phyloP scores from a whole-genome alignment of 2,113 vertebrate species.

The Phaethon lepturus region DNA sequence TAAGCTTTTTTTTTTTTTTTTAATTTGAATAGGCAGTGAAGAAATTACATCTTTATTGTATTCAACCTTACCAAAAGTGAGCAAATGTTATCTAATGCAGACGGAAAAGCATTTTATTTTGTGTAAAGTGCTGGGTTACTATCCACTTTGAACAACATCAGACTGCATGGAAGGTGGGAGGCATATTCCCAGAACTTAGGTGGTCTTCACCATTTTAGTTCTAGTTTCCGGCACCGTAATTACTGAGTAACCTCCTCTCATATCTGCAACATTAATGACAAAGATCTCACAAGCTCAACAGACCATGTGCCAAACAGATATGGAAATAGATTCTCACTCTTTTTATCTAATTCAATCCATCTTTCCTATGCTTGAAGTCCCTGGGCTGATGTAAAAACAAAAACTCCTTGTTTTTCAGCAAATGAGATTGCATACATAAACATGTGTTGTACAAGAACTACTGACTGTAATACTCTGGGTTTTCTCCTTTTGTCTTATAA shows the following conservation, averaged over 20 bases:
- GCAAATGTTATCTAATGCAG: background rate
- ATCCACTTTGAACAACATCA: background rate
- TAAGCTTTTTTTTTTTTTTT: background rate
- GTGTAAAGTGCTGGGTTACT: background rate
- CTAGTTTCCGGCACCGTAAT: background rate
- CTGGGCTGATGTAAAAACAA: background rate
- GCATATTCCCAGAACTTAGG: background rate
- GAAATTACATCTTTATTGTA: background rate
- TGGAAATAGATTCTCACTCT: background rate
- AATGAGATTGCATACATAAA: background rate
- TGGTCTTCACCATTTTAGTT: background rate
- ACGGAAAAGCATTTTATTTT: background rate
- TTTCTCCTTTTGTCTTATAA: conserved; percentile 62
- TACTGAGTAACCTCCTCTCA: background rate
- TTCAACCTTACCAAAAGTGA: background rate
- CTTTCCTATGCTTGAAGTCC: background rate
- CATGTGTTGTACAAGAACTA: conserved; percentile 31
- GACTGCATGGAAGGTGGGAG: background rate
- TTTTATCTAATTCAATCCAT: background rate
- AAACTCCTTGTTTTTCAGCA: background rate
- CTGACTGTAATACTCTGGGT: background rate
- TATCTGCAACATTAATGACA: background rate
- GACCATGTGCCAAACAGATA: background rate
- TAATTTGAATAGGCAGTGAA: background rate
- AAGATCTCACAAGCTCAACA: background rate